Evolutionary conservation across 2,888 invertebrate species (phyloP).

Genomic region (Pristionchus maxplancki): DNA sequence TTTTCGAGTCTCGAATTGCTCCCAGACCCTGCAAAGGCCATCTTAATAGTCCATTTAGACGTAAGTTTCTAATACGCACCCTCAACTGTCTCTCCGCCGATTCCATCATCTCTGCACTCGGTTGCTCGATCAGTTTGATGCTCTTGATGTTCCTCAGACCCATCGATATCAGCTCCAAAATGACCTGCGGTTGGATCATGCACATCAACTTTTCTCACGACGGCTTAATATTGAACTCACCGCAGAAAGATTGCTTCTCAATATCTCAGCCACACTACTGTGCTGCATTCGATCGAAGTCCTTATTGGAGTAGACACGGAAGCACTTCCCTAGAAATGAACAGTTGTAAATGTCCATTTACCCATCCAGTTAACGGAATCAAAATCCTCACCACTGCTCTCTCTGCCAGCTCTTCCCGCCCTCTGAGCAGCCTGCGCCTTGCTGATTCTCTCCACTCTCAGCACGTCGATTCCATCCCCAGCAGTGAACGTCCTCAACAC

Average conservation of each 20-base stretch:
- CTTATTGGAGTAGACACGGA: conserved; percentile 85
- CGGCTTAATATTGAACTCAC: not conserved
- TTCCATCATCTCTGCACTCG: conserved; percentile 84
- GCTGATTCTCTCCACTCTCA: conserved; percentile 89
- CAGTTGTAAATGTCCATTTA: too few species aligned
- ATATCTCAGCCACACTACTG: conserved; percentile 90
- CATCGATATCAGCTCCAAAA: conserved; percentile 89
- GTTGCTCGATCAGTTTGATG: conserved; percentile 93
- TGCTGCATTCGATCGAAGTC: conserved; percentile 86
- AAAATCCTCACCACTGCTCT: conserved; percentile 59
- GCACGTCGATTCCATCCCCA: conserved; percentile 82
- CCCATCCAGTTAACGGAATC: not conserved
- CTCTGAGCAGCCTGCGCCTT: conserved; percentile 92
- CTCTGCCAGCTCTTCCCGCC: conserved; percentile 92
- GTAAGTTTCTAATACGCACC: conserved; percentile 42
- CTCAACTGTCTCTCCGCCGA: conserved; percentile 60
- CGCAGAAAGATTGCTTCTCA: conserved; percentile 79
- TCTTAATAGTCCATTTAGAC: not conserved
- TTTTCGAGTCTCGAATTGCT: conserved; percentile 82
- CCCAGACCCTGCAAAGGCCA: conserved; percentile 79
- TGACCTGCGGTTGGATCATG: conserved; percentile 83
- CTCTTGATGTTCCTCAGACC: conserved; percentile 86
- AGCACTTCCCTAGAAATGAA: conserved; percentile 52
- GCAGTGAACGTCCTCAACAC: conserved; percentile 67
- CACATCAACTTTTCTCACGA: conserved; percentile 80